Evolutionary conservation across 2,113 vertebrate genomes (phyloP).

Genomic region (Rhinolophus ferrumequinum): DNA sequence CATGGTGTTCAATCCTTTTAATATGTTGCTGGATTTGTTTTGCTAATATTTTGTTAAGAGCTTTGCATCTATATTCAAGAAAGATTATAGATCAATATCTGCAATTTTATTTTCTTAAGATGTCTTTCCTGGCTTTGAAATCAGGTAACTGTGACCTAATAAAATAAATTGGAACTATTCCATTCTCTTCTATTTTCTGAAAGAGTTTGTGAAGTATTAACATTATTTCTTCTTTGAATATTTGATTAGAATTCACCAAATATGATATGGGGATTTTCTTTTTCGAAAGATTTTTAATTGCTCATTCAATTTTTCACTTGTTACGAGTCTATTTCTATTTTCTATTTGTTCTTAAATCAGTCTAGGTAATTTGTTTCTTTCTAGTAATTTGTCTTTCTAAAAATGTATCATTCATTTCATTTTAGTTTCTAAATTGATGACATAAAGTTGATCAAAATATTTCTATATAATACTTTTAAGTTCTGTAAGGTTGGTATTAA

Average conservation of each 20-base stretch:
- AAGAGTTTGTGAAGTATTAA: neutral
- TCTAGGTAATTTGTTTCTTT: neutral
- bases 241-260: neutral
- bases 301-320: neutral
- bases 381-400: neutral
- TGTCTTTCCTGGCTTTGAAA: neutral
- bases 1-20: neutral
- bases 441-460: neutral
- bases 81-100: neutral
- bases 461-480: neutral
- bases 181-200: neutral
- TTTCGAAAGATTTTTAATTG: neutral
- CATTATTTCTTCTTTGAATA: neutral
- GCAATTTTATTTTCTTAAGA: neutral
- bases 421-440: neutral
- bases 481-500: neutral
- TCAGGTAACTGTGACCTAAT: neutral
- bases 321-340: neutral
- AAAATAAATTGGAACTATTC: neutral
- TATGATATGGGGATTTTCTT: neutral
- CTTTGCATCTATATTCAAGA: neutral
- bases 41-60: neutral
- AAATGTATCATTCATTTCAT: neutral
- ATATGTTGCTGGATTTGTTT: neutral
- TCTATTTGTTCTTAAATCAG: neutral